Conservation (phyloP, 37 sponge, comb jelly and placozoan species). For the Eunapius fragilis region DNA sequence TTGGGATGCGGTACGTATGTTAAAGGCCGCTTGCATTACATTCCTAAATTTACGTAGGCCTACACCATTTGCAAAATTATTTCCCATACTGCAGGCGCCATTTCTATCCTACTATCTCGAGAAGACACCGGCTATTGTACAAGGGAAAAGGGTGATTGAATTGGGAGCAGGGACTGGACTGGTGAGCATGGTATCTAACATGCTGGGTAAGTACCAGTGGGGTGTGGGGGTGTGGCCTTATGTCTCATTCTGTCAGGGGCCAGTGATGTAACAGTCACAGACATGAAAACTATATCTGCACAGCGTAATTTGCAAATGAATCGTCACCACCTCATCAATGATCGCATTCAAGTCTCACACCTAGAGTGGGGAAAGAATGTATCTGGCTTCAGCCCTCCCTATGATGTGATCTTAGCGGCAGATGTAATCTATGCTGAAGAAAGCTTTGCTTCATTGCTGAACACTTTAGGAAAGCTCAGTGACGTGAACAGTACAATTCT, state of each 20-base stretch:
- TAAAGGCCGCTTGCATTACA: neutral
- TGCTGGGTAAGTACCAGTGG: slow-evolving; percentile 41
- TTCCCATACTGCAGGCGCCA: slow-evolving; percentile 24
- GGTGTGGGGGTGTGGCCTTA: neutral
- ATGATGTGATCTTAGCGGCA: slow-evolving; percentile 72
- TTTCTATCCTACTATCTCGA: slow-evolving; percentile 50
- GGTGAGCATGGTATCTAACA: slow-evolving; percentile 67
- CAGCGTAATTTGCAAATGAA: slow-evolving; percentile 26
- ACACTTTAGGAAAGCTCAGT: slow-evolving; percentile 45
- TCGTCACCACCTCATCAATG: slow-evolving; percentile 28
- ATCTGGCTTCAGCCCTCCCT: slow-evolving; percentile 18
- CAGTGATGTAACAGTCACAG: slow-evolving; percentile 44
- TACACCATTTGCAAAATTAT: too few relatives aligned
- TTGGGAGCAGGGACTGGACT: slow-evolving; percentile 81
- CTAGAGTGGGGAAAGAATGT: slow-evolving; percentile 52
- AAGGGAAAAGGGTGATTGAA: slow-evolving; percentile 58
- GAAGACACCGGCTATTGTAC: neutral
- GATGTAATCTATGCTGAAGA: slow-evolving; percentile 75
- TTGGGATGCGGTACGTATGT: slow-evolving; percentile 71
- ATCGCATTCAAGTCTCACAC: slow-evolving; percentile 19
- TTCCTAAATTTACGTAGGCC: neutral
- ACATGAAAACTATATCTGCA: slow-evolving; percentile 45
- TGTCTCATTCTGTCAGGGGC: slow-evolving; percentile 16
- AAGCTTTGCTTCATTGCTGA: slow-evolving; percentile 37
- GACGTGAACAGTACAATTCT: slow-evolving; percentile 10